These are phyloP conservation scores for Cinclus mexicanus DNA, from an alignment of 2,113 vertebrate genomes.

Conservation along the genomic window DNA sequence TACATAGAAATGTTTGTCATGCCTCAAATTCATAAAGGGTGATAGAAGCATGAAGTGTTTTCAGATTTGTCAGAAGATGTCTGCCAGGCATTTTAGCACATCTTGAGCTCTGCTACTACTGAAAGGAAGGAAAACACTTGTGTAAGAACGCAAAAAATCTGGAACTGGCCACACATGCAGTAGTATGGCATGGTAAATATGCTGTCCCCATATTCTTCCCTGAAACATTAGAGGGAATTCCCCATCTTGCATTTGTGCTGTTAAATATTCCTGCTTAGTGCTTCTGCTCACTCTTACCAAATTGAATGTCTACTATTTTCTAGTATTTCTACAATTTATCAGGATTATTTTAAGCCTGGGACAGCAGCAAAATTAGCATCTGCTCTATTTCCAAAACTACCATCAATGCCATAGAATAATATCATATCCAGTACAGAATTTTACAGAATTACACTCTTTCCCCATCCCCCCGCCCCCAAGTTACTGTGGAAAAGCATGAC, in stretches of 20 bases:
- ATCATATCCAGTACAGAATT: background rate
- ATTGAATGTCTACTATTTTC: background rate
- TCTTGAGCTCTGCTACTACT: background rate
- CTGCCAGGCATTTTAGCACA: background rate
- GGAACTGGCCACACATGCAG: background rate
- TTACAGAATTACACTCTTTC: background rate
- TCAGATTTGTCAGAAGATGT: background rate
- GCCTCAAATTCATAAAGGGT: background rate
- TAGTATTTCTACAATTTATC: background rate
- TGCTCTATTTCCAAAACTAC: background rate
- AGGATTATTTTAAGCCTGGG: background rate
- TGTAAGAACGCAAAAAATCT: background rate
- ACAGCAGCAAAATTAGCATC: background rate
- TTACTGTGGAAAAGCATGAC: background rate
- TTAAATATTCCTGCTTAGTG: background rate
- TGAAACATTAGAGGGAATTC: background rate
- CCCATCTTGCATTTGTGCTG: background rate
- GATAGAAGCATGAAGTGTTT: background rate
- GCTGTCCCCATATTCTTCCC: background rate
- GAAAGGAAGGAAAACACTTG: background rate
- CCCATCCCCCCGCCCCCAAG: accelerated
- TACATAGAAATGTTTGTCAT: background rate
- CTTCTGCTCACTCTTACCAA: background rate
- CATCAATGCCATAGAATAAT: background rate
- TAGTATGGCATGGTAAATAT: background rate